Percentiles rank a stretch among this genome's conserved stretches.
Evolutionary conservation across 2,888 invertebrate genomes (phyloP).

Genomic region (Pterostichus niger): DNA sequence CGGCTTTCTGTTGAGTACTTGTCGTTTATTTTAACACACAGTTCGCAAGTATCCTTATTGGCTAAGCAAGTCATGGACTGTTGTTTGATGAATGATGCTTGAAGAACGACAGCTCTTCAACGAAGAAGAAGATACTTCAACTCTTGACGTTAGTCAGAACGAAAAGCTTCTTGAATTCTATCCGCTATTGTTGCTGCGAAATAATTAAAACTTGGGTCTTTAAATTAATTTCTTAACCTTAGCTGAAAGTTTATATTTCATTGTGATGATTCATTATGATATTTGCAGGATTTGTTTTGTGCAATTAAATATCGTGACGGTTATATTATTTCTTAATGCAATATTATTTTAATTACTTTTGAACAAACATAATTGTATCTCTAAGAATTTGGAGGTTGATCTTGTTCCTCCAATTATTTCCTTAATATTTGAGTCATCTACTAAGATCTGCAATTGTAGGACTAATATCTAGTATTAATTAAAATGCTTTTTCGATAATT

Average conservation of each 20-base stretch:
- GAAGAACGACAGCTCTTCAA: constrained; percentile 1
- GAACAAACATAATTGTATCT: too few relatives aligned
- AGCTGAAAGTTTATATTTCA: background rate
- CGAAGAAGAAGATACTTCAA: background rate
- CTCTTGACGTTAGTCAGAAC: background rate
- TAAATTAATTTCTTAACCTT: background rate
- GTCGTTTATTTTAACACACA: constrained; percentile 1
- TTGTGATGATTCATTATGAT: background rate
- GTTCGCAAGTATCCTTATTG: background rate
- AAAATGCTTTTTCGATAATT: too few relatives aligned
- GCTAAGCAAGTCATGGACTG: background rate
- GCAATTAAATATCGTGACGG: too few relatives aligned
- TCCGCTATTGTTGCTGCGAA: background rate
- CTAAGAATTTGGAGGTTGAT: too few relatives aligned
- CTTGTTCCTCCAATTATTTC: too few relatives aligned
- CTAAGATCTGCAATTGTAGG: too few relatives aligned
- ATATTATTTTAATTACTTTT: too few relatives aligned
- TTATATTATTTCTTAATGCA: too few relatives aligned
- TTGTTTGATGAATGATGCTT: background rate
- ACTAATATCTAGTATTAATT: too few relatives aligned
- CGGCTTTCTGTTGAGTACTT: background rate
- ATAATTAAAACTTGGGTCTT: constrained; percentile 9
- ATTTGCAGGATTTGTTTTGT: background rate
- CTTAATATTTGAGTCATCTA: too few relatives aligned
- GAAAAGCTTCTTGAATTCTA: constrained; percentile 12